Base-by-base conservation (phyloP, 2,797 vertebrate genomes). In the Liparis tanakae region DNA sequence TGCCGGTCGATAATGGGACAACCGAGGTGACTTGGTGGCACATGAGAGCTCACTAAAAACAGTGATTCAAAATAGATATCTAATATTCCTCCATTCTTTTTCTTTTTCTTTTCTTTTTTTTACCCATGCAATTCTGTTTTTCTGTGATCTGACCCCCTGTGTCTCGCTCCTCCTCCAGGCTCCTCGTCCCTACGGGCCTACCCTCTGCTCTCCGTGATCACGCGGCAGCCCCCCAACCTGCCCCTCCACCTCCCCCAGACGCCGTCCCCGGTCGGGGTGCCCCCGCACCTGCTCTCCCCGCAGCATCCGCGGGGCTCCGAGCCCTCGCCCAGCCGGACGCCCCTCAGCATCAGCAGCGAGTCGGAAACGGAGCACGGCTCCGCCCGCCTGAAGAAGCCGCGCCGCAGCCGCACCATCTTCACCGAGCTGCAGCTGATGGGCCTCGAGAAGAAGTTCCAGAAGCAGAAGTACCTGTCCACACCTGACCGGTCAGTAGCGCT, bases 381-480 rank as follows among this genome's bases (percentile, higher is more conserved):
- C 0, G 90, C 94, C 0, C 93, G 96, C 15, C 93, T 95, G 10
- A 99, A 99, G 90, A 99, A 98, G 83, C 97, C 97, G 0, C 97
- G 98, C 0, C 95, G 98, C 44, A 99, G 98, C 34, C 95, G 98
- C 61, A 99, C 98, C 90, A 99, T 99, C 91, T 99, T 99, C 93
- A 99, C 98, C 0, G 98, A 99, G 90, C 93, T 98, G 78, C 98
- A 99, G 94, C 96, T 99, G 67, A 96, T 99, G 97, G 98, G 98
- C 67, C 92, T 99, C 83, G 98, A 99, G 94, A 99, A 98, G 92
- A 99, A 99, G 84, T 99, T 99, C 89, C 98, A 99, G 95, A 99
- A 98, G 89, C 98, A 99, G 93, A 99, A 99, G 89, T 99, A 99
- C 85, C 92, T 99, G 46, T 99, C 98, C 46, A 99, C 98, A 0